Conservation (phyloP, 1,140 invertebrate genomes). For the Sitobion miscanthi region DNA sequence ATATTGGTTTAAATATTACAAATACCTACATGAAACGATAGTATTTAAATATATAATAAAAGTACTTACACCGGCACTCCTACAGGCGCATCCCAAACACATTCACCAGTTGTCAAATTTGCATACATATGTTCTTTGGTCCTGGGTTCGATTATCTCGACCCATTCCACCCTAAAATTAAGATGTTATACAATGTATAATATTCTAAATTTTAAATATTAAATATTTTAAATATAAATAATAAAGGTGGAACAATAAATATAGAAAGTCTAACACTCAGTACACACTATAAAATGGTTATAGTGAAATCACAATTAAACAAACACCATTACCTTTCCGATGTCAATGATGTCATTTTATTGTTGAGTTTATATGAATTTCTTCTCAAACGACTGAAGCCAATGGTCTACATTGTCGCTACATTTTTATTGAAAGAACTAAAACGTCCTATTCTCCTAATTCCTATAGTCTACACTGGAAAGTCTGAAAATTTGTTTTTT, state of each 20-base stretch:
- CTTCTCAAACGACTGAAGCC: neutral
- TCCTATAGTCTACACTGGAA: neutral
- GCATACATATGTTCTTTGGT: conserved; percentile 99
- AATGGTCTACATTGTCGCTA: neutral
- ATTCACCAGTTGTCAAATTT: conserved; percentile 96
- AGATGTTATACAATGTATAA: neutral
- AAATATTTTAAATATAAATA: neutral
- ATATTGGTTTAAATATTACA: neutral
- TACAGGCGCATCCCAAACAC: conserved; percentile 94
- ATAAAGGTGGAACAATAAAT: neutral
- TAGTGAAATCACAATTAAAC: neutral
- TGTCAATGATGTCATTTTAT: conserved; percentile 43
- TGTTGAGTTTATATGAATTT: neutral
- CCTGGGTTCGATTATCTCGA: conserved; percentile 98
- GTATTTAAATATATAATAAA: neutral
- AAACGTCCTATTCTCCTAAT: neutral
- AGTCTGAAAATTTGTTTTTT: conserved; percentile 38
- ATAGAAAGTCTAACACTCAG: neutral
- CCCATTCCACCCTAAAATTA: conserved; percentile 85
- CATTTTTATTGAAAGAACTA: neutral
- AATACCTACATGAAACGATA: neutral
- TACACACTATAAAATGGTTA: neutral
- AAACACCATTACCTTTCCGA: conserved; percentile 40
- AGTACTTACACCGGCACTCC: conserved; percentile 77
- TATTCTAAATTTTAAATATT: neutral